Evolutionary conservation across 2,888 invertebrate genomes (phyloP), one percentile per base, ranked within the genome.

Genomic region (Argynnis bischoffii): DNA sequence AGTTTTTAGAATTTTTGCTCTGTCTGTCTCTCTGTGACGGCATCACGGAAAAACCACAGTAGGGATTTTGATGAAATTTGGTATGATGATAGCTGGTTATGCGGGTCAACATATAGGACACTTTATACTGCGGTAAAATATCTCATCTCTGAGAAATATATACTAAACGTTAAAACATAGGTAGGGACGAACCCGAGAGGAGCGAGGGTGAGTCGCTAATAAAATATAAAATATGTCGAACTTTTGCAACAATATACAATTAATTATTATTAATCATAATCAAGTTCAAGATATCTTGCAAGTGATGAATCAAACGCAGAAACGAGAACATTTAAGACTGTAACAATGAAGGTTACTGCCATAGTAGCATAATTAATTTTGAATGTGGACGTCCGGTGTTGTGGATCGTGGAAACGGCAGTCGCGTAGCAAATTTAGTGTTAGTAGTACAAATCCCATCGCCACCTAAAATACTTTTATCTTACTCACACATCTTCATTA

Each of bases 291-390:
- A 82, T 94, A 94, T 86, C 88, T 89, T 68, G 94, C 93, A 71
- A 94, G 87, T 5, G 94, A 94, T n/a, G 96, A 95, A 87, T 97
- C 96, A 82, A 97, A 97, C 59, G 96, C 95, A 46, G 96, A 95
- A 73, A 97, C 96, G 61, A 97, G 90, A 41, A 97, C 90, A 85
- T 97, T 97, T 55, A 97, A 86, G 56, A 95, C 94, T 6, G 96
- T 96, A 63, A 97, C 95, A 69, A 95, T 83, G 83, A 97, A 96
- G 11, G 97, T 95, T 35, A 94, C 91, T 16, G 94, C 94, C 21
- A 96, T 95, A 65, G 96, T 95, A 41, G 94, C 82, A 81, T 96
- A 95, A 89, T 96, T 97, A 77, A 97, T 94, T 80, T 93, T 87
- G 78, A 94, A 91, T 1, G 96, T 96, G 6, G 96, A 96, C 67